These are phyloP conservation scores for Deroplatys truncata DNA, from an alignment of 2,888 invertebrate genomes.

Conservation along the genomic window DNA sequence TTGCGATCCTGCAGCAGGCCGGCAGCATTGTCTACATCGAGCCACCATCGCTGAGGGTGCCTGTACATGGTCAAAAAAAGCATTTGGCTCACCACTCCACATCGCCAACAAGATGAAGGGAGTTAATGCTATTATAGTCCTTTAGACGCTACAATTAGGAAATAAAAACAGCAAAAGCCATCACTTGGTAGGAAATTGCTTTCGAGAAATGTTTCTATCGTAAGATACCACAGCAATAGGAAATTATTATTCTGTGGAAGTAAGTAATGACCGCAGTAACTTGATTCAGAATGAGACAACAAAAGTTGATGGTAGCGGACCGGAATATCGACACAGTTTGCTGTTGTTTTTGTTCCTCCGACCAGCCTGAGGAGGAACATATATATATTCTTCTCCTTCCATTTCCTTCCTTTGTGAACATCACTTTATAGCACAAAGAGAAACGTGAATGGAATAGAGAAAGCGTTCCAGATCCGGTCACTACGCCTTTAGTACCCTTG, in stretches of 20 bases:
- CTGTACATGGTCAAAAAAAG: no score
- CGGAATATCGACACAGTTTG: not conserved
- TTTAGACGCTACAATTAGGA: no score
- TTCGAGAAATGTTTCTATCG: not conserved
- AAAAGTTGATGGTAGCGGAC: not conserved
- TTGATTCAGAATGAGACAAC: not conserved
- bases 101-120: no score
- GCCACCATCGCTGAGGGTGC: no score
- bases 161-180: not conserved
- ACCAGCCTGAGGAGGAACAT: not conserved
- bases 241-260: not conserved
- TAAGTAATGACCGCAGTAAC: not conserved
- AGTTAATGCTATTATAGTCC: no score
- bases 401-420: not conserved
- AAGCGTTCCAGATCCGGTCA: not conserved
- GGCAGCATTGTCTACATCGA: no score
- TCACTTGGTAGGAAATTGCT: not conserved
- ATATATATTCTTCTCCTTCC: not conserved
- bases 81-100: no score
- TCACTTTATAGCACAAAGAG: not conserved
- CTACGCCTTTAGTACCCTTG: not conserved
- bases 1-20: no score
- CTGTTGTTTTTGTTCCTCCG: not conserved
- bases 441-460: not conserved
- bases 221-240: not conserved